Evolutionary conservation across 2,113 vertebrate genomes (phyloP).

Genomic region (Poeciliopsis turrubarensis): DNA sequence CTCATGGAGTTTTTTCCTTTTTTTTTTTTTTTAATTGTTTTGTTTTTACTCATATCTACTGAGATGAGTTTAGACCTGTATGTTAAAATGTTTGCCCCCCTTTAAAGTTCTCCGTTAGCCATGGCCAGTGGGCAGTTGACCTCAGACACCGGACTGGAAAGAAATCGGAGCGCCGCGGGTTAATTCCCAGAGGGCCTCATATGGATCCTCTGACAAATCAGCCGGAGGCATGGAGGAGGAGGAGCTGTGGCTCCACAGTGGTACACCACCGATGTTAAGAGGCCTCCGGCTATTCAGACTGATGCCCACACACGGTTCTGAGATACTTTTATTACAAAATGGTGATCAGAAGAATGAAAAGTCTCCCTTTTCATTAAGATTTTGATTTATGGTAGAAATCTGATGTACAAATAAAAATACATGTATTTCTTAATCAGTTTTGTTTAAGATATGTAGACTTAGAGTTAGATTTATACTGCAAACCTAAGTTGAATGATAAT

Average conservation of each 20-base stretch:
- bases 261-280: slow-evolving; percentile 37
- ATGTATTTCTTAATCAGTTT: too few relatives aligned
- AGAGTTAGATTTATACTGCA: too few relatives aligned
- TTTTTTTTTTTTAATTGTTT: not conserved
- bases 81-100: slow-evolving; percentile 26
- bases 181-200: slow-evolving; percentile 42
- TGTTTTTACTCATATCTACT: slow-evolving; percentile 25
- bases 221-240: slow-evolving; percentile 54
- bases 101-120: slow-evolving; percentile 35
- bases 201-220: slow-evolving; percentile 38
- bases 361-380: not conserved
- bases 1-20: slow-evolving; percentile 8
- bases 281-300: slow-evolving; percentile 47
- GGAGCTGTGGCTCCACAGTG: slow-evolving; percentile 18
- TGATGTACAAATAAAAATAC: not conserved
- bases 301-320: slow-evolving; percentile 4
- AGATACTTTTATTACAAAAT: not conserved
- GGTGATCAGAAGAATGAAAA: slow-evolving; percentile 3
- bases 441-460: too few relatives aligned
- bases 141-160: slow-evolving; percentile 46
- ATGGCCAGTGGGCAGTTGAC: slow-evolving; percentile 62
- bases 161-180: slow-evolving; percentile 33
- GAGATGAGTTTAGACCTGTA: slow-evolving; percentile 36
- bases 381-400: not conserved
- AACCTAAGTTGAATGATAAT: too few relatives aligned